Conservation (phyloP, 37 sponge, comb jelly and placozoan species). For the Corticium candelabrum region DNA sequence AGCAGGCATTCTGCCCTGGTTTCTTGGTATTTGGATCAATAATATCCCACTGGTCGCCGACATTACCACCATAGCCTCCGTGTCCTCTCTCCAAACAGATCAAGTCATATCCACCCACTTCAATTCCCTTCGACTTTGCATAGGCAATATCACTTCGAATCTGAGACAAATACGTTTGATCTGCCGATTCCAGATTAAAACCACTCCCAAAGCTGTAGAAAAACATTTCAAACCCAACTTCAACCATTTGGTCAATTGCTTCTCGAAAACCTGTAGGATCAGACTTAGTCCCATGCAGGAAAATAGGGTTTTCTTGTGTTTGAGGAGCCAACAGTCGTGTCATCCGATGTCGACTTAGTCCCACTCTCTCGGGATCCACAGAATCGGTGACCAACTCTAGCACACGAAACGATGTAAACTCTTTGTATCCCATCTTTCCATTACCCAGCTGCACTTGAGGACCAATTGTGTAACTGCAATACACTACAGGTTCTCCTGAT, state of each 20-base stretch:
- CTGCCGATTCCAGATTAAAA: conserved; percentile 25
- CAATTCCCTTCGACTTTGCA: conserved; percentile 29
- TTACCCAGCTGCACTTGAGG: conserved; percentile 13
- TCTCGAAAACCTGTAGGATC: conserved; percentile 5
- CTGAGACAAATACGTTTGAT: conserved; percentile 5
- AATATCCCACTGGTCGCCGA: conserved; percentile 41
- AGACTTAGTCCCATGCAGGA: conserved; percentile 40
- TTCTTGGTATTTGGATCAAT: conserved; percentile 10
- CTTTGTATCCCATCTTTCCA: not conserved
- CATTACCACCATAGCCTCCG: conserved; percentile 40
- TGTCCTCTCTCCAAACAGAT: conserved; percentile 41
- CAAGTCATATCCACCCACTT: conserved; percentile 63
- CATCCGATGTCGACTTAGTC: conserved; percentile 44
- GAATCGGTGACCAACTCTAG: conserved; percentile 44
- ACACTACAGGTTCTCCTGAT: conserved; percentile 33
- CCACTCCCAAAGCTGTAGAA: conserved; percentile 51
- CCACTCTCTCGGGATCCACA: conserved; percentile 31
- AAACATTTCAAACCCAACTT: conserved; percentile 56
- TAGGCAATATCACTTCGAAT: conserved; percentile 17
- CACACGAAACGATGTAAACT: conserved; percentile 29
- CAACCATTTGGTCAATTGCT: conserved; percentile 31
- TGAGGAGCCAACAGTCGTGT: conserved; percentile 45
- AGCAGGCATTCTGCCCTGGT: conserved; percentile 31
- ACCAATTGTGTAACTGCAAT: conserved; percentile 18
- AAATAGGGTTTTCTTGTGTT: conserved; percentile 60